Conservation (phyloP, 1,140 invertebrate genomes). For the Choristoneura fumiferana region DNA sequence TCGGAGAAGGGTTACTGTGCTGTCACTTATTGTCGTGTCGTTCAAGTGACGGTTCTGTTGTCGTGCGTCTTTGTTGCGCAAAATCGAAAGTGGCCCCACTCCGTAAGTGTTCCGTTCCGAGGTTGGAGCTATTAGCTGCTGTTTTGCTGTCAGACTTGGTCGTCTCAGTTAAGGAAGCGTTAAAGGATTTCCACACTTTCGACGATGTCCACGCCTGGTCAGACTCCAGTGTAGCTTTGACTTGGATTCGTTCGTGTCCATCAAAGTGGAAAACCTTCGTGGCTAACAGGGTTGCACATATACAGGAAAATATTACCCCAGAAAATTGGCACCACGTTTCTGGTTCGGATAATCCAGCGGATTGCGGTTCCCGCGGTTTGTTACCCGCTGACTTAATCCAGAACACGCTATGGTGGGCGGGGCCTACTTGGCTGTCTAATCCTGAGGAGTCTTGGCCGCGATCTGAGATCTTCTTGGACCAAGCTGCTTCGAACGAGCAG, state of each 20-base stretch:
- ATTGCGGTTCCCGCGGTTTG: slow-evolving; percentile 33
- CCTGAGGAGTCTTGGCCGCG: neutral
- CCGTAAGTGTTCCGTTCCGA: slow-evolving; percentile 20
- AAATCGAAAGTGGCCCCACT: slow-evolving; percentile 29
- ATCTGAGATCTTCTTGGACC: neutral
- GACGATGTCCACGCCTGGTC: slow-evolving; percentile 19
- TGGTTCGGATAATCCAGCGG: slow-evolving; percentile 34
- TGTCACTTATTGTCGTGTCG: slow-evolving; percentile 10
- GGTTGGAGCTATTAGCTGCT: slow-evolving; percentile 29
- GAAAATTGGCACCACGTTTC: slow-evolving; percentile 39
- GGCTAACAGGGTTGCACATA: slow-evolving; percentile 56
- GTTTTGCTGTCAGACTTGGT: slow-evolving; percentile 26
- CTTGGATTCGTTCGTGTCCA: slow-evolving; percentile 47
- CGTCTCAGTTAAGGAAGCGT: slow-evolving; percentile 19
- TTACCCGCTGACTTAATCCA: slow-evolving; percentile 23
- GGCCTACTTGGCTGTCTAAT: neutral
- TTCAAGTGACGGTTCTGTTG: too few species aligned
- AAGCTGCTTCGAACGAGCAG: neutral
- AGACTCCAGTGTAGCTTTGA: slow-evolving; percentile 50
- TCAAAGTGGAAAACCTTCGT: too few species aligned
- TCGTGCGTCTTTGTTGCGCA: too few species aligned
- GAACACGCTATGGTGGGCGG: slow-evolving; percentile 23
- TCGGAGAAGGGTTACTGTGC: slow-evolving; percentile 18
- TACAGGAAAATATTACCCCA: slow-evolving; percentile 34
- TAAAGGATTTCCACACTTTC: slow-evolving; percentile 28